A percentile compares a stretch with the other conserved stretches of the same genome.
Evolutionary conservation across 2,797 vertebrate genomes (phyloP).

Genomic region (Todus mexicanus): DNA sequence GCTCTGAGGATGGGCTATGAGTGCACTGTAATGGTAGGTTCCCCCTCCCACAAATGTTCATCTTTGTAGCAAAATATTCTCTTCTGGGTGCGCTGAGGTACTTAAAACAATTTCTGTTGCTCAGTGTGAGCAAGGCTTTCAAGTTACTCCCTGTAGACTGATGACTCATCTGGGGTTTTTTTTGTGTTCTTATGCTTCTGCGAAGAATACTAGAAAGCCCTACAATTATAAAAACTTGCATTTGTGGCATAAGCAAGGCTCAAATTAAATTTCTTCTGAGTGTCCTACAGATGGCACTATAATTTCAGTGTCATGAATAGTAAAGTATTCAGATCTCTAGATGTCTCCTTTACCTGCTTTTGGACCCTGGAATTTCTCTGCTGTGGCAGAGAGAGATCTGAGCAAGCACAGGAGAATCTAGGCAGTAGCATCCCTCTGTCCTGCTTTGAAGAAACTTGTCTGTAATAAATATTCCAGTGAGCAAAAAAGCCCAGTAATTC

Average conservation of each 20-base stretch:
- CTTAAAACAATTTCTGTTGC: background rate
- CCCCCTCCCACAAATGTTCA: background rate
- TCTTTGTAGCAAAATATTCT: background rate
- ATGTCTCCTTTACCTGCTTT: background rate
- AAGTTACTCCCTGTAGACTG: background rate
- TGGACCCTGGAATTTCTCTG: background rate
- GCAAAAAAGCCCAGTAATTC: background rate
- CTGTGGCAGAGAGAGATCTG: background rate
- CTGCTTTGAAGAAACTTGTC: background rate
- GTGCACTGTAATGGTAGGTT: background rate
- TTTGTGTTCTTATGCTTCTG: background rate
- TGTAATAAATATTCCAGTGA: slow-evolving; percentile 4
- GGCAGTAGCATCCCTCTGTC: background rate
- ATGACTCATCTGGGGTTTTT: background rate
- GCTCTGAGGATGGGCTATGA: background rate
- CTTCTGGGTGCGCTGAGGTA: background rate
- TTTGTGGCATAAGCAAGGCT: background rate
- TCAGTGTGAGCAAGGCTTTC: background rate
- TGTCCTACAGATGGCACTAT: slow-evolving; percentile 56
- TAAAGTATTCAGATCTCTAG: background rate
- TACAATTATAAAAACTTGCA: background rate
- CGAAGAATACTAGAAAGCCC: background rate
- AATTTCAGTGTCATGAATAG: slow-evolving; percentile 22
- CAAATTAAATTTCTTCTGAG: background rate
- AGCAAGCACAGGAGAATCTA: background rate